phyloP scores from a whole-genome alignment of 2,888 invertebrate species.

The Xanthorhoe spadicearia region DNA sequence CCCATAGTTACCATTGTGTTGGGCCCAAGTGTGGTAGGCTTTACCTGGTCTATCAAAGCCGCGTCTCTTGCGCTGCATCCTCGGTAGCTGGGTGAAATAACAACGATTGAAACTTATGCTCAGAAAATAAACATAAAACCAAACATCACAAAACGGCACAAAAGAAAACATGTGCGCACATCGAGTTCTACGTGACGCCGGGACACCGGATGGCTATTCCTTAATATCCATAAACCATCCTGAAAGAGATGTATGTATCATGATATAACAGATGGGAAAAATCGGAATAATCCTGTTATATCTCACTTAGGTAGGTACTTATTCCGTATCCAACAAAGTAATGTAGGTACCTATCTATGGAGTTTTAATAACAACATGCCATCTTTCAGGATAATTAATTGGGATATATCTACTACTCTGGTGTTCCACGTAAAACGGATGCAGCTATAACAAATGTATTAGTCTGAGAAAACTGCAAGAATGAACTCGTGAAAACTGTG shows the following conservation, averaged over 20 bases:
- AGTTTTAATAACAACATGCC: neutral
- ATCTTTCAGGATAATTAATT: constrained; percentile 3
- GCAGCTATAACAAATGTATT: constrained; percentile 71
- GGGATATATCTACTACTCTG: constrained; percentile 12
- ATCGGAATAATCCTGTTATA: neutral
- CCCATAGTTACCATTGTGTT: constrained; percentile 62
- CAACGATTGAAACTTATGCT: constrained; percentile 82
- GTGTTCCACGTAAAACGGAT: constrained; percentile 63
- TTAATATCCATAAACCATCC: neutral
- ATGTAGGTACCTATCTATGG: neutral
- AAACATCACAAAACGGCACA: constrained; percentile 84
- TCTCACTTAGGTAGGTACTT: too few species aligned
- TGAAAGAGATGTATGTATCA: constrained; percentile 1
- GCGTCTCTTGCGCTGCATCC: constrained; percentile 85
- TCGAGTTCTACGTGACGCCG: constrained; percentile 59
- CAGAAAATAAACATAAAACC: constrained; percentile 80
- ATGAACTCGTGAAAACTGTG: constrained; percentile 77
- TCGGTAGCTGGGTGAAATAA: constrained; percentile 85
- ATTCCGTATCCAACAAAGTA: neutral
- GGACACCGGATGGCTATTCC: constrained; percentile 25
- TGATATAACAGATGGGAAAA: neutral
- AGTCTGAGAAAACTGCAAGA: constrained; percentile 81
- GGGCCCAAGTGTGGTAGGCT: constrained; percentile 75
- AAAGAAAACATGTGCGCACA: constrained; percentile 66
- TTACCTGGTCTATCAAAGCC: constrained; percentile 86